phyloP scores from a whole-genome alignment of 2,888 invertebrate genomes.

The Melikaiella ostensackeni region DNA sequence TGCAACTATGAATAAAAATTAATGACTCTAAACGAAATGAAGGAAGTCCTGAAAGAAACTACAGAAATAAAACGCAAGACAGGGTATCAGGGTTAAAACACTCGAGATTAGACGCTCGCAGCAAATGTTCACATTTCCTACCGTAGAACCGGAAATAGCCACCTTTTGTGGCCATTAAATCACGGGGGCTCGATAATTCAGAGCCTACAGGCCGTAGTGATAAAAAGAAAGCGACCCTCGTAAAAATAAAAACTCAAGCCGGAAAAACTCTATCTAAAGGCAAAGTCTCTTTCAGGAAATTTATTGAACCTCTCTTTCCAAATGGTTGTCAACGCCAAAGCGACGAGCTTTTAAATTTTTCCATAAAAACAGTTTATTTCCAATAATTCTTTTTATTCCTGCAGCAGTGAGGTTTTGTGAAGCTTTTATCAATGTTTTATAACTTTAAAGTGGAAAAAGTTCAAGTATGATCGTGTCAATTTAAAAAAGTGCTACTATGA shows the following conservation, averaged over 20 bases:
- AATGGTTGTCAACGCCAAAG: not conserved
- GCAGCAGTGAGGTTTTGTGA: not conserved
- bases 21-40: slow-evolving; percentile 27
- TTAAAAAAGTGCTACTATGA: too few species aligned
- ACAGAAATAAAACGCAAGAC: slow-evolving; percentile 28
- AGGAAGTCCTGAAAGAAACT: not conserved
- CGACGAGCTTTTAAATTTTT: not conserved
- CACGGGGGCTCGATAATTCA: slow-evolving; percentile 51
- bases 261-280: slow-evolving; percentile 38
- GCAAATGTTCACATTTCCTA: slow-evolving; percentile 14
- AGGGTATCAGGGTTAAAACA: slow-evolving; percentile 12
- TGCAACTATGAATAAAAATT: not conserved
- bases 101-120: slow-evolving; percentile 28
- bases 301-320: slow-evolving; percentile 8
- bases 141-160: slow-evolving; percentile 47
- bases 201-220: slow-evolving; percentile 41
- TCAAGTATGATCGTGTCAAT: too few species aligned
- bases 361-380: not conserved
- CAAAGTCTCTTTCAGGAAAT: not conserved
- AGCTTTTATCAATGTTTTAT: too few species aligned
- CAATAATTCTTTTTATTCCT: not conserved
- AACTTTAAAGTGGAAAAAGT: too few species aligned
- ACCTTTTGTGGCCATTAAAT: slow-evolving; percentile 48
- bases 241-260: slow-evolving; percentile 46
- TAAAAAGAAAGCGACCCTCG: slow-evolving; percentile 50